Evolutionary conservation across 2,797 vertebrate species (phyloP).

Genomic region (Acridotheres tristis): DNA sequence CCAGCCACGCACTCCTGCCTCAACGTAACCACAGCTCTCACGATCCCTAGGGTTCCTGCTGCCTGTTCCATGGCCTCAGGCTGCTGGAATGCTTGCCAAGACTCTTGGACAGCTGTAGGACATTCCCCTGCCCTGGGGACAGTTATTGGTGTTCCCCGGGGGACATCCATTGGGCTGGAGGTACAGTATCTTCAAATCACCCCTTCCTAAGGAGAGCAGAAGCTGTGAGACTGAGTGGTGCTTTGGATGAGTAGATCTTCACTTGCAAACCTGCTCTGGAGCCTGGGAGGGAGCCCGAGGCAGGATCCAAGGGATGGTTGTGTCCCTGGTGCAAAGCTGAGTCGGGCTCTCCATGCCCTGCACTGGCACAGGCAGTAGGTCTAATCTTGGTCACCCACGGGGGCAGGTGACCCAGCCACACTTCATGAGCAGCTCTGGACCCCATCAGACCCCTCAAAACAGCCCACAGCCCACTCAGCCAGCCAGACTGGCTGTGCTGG

Average conservation of each 20-base stretch:
- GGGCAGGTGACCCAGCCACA: fast-evolving
- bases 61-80: fast-evolving
- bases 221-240: neutral
- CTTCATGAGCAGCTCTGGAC: fast-evolving
- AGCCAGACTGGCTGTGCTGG: neutral
- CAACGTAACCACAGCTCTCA: fast-evolving
- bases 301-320: neutral
- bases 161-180: neutral
- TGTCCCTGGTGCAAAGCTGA: neutral
- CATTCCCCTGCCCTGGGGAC: neutral
- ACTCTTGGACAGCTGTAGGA: neutral
- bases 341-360: fast-evolving
- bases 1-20: fast-evolving
- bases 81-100: neutral
- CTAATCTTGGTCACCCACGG: fast-evolving
- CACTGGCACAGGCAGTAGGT: neutral
- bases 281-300: neutral
- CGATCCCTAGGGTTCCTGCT: neutral
- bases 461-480: neutral
- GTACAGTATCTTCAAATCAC: neutral
- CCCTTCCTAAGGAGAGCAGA: neutral
- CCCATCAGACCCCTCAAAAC: neutral
- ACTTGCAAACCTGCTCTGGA: neutral
- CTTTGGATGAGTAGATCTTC: neutral
- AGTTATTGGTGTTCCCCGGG: neutral